Evolutionary conservation across 2,888 invertebrate genomes (phyloP), one percentile per base, ranked within the genome.

Genomic region (Encarsia formosa): DNA sequence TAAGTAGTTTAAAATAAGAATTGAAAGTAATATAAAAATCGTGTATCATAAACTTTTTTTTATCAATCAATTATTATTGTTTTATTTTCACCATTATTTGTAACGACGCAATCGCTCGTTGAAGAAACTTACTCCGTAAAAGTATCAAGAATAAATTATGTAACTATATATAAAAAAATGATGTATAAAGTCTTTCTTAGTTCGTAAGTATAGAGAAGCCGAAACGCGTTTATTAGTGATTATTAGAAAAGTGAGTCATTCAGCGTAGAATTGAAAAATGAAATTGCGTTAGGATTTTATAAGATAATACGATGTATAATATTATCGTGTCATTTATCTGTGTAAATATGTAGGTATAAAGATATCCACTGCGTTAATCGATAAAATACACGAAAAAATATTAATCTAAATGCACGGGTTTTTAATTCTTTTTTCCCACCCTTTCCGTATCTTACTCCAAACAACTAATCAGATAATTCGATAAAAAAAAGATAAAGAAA

Each of bases 291-390:
- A n/a, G 31, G 22, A 45, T 56, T 49, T 56, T 56, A 50, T 56
- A 56, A 56, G 38, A 52, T 56, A 56, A 55, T 49, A 52, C 45
- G 34, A 41, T 52, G 52, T 55, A 55, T 49, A 38, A 56, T 56
- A 52, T 46, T 56, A 49, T 49, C 43, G 29, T 52, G 49, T 46
- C 48, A 46, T 56, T 39, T 52, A 49, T 52, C 38, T 51, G 45
- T 68, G 68, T 69, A 69, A 66, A 70, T 69, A 69, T 66, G 63
- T 69, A 69, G 65, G 60, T 64, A 68, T 66, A 61, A 59, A 45
- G 19, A 39, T 51, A 24, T 44, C 20, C 43, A 32, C 29, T 24
- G 43, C 38, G 45, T 49, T 48, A 37, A 44, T 18, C n/a, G 35
- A 39, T 48, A 45, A 55, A 55, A 55, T 51, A 55, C 45, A 55